phyloP scores from a whole-genome alignment of 1,140 invertebrate species.

The Drosophila setifemur region DNA sequence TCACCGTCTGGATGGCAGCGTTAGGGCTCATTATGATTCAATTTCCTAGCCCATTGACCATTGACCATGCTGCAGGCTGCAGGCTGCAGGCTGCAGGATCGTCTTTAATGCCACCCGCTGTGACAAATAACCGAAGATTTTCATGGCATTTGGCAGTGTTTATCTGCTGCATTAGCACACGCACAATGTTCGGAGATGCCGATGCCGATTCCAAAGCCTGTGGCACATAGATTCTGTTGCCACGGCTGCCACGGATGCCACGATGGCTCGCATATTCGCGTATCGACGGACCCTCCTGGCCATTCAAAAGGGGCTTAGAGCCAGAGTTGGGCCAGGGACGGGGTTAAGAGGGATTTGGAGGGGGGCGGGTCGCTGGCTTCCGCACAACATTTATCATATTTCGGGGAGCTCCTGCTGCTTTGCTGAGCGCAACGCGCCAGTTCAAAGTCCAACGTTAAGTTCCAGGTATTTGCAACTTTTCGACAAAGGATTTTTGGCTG shows the following conservation, averaged over 20 bases:
- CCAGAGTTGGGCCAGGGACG: neutral
- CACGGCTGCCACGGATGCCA: constrained; percentile 7
- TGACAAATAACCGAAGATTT: constrained; percentile 72
- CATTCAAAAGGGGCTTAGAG: neutral
- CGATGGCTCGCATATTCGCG: constrained; percentile 71
- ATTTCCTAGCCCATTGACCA: constrained; percentile 22
- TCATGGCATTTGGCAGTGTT: constrained; percentile 62
- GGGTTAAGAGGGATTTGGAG: neutral
- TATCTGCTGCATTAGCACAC: constrained; percentile 68
- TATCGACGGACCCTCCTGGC: constrained; percentile 50
- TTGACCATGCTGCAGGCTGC: too few relatives aligned
- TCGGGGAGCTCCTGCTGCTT: constrained; percentile 12
- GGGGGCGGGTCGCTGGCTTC: constrained; percentile 36
- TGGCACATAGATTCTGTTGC: constrained; percentile 40
- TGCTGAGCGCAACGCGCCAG: constrained; percentile 42
- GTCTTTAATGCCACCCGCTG: too few relatives aligned
- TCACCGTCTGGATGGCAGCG: constrained; percentile 16
- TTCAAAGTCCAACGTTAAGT: constrained; percentile 80
- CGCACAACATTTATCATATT: constrained; percentile 80
- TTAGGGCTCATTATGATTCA: constrained; percentile 52
- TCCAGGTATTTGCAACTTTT: constrained; percentile 80
- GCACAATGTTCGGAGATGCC: constrained; percentile 50
- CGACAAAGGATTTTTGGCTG: constrained; percentile 80
- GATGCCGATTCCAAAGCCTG: constrained; percentile 19
- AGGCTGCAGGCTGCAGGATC: constrained; percentile 1